A percentile compares a stretch with the other conserved stretches of the same genome.
Conservation (phyloP, 2,888 invertebrate genomes). For the Tricholauxania praeusta region DNA sequence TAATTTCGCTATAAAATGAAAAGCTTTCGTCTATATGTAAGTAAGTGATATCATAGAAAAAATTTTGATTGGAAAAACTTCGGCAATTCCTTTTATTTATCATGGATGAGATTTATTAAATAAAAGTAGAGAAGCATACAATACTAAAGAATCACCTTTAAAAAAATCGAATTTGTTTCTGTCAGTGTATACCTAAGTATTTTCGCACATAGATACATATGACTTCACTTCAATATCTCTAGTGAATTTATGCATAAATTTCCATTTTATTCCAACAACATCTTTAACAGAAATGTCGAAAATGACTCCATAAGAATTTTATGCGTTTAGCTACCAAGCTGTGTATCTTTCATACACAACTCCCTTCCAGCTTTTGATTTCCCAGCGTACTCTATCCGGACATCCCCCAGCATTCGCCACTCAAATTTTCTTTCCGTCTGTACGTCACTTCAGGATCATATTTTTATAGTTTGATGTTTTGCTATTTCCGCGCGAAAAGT, state of each 20-base stretch:
- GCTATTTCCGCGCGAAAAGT: constrained; percentile 31
- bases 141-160: no score
- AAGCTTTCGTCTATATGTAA: no score
- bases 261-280: background rate
- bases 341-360: background rate
- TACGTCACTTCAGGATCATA: constrained; percentile 31
- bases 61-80: no score
- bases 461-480: constrained; percentile 39
- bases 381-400: background rate
- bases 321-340: constrained; percentile 48
- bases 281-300: constrained; percentile 43
- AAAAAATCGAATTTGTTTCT: no score
- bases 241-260: constrained; percentile 16
- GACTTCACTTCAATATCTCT: no score
- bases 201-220: no score
- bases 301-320: constrained; percentile 60
- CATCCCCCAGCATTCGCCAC: background rate
- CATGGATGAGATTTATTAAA: no score
- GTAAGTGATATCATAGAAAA: no score
- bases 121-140: no score
- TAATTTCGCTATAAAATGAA: no score
- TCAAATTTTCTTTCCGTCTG: constrained; percentile 23
- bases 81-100: no score
- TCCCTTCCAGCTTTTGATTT: background rate
- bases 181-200: no score